Conservation (phyloP, 2,888 invertebrate genomes). For the Tethea ocularis region DNA sequence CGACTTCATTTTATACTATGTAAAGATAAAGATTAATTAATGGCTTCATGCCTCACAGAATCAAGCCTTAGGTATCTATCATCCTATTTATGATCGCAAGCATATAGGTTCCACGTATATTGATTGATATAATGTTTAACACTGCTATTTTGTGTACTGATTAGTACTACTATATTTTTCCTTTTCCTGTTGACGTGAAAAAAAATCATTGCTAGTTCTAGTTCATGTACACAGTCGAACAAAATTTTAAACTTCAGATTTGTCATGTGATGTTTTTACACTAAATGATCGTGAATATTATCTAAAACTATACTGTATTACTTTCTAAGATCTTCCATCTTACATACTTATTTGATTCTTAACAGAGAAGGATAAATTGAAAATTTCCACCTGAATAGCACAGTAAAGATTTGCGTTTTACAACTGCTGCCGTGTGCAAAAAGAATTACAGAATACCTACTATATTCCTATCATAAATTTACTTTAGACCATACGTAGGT, state of each 20-base stretch:
- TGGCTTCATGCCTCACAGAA: not conserved
- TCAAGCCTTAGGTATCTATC: too few relatives aligned
- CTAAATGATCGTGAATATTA: slow-evolving; percentile 16
- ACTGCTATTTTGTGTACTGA: too few relatives aligned
- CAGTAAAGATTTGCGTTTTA: not conserved
- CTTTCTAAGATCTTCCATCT: too few relatives aligned
- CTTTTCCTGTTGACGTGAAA: not conserved
- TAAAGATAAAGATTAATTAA: too few relatives aligned
- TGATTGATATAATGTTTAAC: too few relatives aligned
- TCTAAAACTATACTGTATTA: slow-evolving; percentile 17
- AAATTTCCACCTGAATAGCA: too few relatives aligned
- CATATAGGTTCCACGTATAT: not conserved
- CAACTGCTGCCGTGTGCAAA: not conserved
- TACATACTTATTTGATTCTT: too few relatives aligned
- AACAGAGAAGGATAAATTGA: too few relatives aligned
- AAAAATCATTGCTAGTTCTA: not conserved
- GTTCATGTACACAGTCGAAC: not conserved
- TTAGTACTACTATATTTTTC: too few relatives aligned
- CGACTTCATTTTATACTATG: too few relatives aligned
- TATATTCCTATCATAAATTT: not conserved
- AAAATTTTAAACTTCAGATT: not conserved
- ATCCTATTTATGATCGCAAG: not conserved
- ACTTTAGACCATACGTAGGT: not conserved
- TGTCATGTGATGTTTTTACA: slow-evolving; percentile 1
- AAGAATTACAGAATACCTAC: not conserved